Conservation (phyloP, 1,140 invertebrate genomes). For the Metopolophium dirhodum region DNA sequence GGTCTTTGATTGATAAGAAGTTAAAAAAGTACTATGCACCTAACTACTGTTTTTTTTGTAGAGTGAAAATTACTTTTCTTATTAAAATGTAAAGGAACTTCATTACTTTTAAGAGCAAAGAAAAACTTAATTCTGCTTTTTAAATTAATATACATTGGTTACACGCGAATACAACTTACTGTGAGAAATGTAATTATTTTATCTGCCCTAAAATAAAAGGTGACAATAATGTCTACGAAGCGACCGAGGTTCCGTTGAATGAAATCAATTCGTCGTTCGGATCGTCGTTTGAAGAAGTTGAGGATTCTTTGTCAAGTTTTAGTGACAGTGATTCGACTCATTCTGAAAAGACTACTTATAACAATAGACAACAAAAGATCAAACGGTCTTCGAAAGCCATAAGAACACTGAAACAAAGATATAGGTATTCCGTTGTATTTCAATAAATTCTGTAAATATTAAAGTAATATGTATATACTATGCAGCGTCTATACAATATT, state of each 20-base stretch:
- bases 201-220: background rate
- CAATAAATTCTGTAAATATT: background rate
- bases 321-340: conserved; percentile 32
- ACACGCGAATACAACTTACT: background rate
- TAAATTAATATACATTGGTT: background rate
- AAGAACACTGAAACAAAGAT: conserved; percentile 52
- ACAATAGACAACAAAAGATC: conserved; percentile 16
- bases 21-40: background rate
- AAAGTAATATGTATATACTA: background rate
- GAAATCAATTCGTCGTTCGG: conserved; percentile 29
- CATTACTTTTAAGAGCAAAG: no score
- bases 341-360: conserved; percentile 36
- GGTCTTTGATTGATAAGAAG: no score
- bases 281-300: conserved; percentile 51
- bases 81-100: background rate
- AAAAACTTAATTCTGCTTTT: no score
- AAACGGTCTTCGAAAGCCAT: conserved; percentile 50
- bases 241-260: background rate
- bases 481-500: background rate
- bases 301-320: conserved; percentile 51
- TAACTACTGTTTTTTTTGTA: background rate
- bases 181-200: background rate
- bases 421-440: background rate
- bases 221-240: background rate
- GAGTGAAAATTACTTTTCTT: background rate